Conservation (phyloP, 2,113 vertebrate genomes). For the Semicossyphus pulcher region DNA sequence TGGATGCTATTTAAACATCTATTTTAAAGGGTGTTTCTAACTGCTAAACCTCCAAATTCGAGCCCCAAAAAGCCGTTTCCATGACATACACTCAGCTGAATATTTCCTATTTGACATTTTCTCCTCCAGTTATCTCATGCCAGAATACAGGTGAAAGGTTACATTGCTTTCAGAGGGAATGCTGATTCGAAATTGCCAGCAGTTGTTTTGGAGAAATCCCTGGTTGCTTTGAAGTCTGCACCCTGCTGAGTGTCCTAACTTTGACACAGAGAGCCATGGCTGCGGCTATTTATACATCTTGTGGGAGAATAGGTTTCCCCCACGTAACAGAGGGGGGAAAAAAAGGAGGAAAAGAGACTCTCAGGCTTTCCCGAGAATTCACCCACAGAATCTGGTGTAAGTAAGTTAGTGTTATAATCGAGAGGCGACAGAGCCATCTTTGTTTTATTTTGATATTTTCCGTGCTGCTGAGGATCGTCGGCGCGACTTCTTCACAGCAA, state of each 20-base stretch:
- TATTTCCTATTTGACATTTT: slow-evolving; percentile 60
- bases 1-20: neutral
- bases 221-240: slow-evolving; percentile 86
- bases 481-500: slow-evolving; percentile 52
- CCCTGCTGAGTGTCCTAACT: slow-evolving; percentile 84
- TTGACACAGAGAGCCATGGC: slow-evolving; percentile 84
- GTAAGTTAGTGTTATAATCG: slow-evolving; percentile 26
- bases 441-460: slow-evolving; percentile 56
- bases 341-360: too few relatives aligned
- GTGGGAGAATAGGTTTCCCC: slow-evolving; percentile 80
- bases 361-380: slow-evolving; percentile 51
- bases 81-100: neutral
- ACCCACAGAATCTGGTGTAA: slow-evolving; percentile 4
- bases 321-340: too few relatives aligned
- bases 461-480: slow-evolving; percentile 14
- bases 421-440: slow-evolving; percentile 16
- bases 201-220: slow-evolving; percentile 88
- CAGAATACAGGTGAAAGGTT: slow-evolving; percentile 76
- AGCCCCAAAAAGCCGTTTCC: too few relatives aligned
- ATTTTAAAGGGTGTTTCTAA: too few relatives aligned
- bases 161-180: slow-evolving; percentile 73
- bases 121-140: slow-evolving; percentile 48
- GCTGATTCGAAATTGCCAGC: slow-evolving; percentile 84
- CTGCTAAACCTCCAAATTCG: too few relatives aligned
- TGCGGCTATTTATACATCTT: slow-evolving; percentile 83